A percentile compares a stretch with the other conserved stretches of the same genome.
phyloP scores from a whole-genome alignment of 2,113 vertebrate species.

The Cricetomys ansorgei region DNA sequence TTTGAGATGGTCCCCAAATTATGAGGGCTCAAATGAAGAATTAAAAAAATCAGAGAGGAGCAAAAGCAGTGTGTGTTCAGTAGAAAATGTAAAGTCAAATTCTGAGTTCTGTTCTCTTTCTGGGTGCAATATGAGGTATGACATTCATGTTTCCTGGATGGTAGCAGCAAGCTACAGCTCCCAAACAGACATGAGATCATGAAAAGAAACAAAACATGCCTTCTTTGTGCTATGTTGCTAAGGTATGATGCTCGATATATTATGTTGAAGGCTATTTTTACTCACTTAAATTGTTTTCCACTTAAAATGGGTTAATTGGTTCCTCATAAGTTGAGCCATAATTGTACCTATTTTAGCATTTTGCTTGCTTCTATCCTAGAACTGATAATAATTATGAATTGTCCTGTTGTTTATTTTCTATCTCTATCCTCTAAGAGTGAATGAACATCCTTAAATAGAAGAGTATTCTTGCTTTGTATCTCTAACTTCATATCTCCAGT shows the following conservation, averaged over 20 bases:
- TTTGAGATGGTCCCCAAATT: neutral
- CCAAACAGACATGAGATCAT: neutral
- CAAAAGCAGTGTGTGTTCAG: neutral
- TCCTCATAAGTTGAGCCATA: neutral
- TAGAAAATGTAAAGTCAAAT: neutral
- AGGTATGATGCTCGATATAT: neutral
- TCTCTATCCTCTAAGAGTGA: neutral
- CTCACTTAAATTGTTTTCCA: neutral
- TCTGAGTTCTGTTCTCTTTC: neutral
- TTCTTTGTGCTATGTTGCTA: neutral
- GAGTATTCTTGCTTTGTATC: neutral
- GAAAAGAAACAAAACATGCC: neutral
- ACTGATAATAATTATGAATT: neutral
- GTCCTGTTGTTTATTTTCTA: neutral
- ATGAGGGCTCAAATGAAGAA: neutral
- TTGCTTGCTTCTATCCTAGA: neutral
- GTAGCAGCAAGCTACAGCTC: neutral
- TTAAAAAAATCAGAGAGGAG: neutral
- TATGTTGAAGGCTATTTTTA: neutral
- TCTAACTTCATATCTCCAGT: neutral
- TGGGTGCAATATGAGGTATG: neutral
- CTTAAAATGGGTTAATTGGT: neutral
- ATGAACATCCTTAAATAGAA: neutral
- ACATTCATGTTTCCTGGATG: neutral
- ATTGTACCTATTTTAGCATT: neutral